These are phyloP conservation scores for Trimorus sp. DNA, from an alignment of 2,888 invertebrate genomes.

Conservation along the genomic window DNA sequence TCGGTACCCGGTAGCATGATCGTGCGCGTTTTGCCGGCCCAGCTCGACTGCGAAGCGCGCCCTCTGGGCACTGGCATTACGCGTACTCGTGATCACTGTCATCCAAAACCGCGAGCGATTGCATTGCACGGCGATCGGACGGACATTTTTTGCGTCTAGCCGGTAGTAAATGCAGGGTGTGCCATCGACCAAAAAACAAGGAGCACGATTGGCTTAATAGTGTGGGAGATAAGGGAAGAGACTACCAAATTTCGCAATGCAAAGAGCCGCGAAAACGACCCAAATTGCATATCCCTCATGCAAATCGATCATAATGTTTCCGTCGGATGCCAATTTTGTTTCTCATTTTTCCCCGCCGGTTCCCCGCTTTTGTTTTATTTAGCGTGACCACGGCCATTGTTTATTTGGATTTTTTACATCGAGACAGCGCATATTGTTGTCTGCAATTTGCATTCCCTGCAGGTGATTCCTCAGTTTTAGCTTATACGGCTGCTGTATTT, in stretches of 20 bases:
- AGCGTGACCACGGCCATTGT: not conserved
- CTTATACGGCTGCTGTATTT: no score
- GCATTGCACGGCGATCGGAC: slow-evolving; percentile 76
- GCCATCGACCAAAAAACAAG: slow-evolving; percentile 56
- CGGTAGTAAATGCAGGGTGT: slow-evolving; percentile 80
- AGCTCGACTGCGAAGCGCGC: slow-evolving; percentile 66
- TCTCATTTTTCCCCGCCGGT: not conserved
- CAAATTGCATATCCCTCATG: slow-evolving; percentile 79
- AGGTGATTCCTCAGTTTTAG: not conserved
- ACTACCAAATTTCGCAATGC: slow-evolving; percentile 62
- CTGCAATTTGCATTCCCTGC: slow-evolving; percentile 16
- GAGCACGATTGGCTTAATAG: slow-evolving; percentile 52
- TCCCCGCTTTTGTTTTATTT: slow-evolving; percentile 8
- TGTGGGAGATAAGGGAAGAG: slow-evolving; percentile 54
- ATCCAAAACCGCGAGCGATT: slow-evolving; percentile 75
- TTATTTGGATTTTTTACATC: not conserved
- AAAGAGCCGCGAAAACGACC: slow-evolving; percentile 71
- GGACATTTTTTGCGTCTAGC: slow-evolving; percentile 80
- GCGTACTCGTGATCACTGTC: slow-evolving; percentile 79
- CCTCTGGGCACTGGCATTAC: slow-evolving; percentile 79
- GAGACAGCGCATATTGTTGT: not conserved
- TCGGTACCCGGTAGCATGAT: slow-evolving; percentile 79
- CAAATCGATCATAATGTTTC: slow-evolving; percentile 72
- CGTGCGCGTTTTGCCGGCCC: slow-evolving; percentile 68
- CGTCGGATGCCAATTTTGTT: slow-evolving; percentile 36